Percentiles rank a stretch among this genome's conserved stretches.
phyloP scores from a whole-genome alignment of 2,113 vertebrate genomes.

The Varanus komodoensis region DNA sequence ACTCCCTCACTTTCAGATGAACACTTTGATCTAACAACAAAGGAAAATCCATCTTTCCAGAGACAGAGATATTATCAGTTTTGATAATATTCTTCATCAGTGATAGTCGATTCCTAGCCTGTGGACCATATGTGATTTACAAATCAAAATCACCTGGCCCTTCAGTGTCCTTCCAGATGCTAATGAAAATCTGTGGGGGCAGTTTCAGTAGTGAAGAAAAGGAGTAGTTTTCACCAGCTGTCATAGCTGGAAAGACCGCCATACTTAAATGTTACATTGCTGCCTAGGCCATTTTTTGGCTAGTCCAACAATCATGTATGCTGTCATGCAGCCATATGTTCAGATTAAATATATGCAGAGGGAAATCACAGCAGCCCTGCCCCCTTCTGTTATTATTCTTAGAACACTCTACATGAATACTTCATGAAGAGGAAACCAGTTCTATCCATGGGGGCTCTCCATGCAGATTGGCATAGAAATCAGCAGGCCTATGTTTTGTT shows the following conservation, averaged over 20 bases:
- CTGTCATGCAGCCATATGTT: neutral
- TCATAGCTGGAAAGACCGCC: neutral
- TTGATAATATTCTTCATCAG: neutral
- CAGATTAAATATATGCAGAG: no score
- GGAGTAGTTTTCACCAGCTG: neutral
- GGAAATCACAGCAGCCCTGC: no score
- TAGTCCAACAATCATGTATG: neutral
- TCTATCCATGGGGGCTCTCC: no score
- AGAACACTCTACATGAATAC: no score
- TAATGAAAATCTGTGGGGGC: neutral
- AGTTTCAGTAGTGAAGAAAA: conserved; percentile 2
- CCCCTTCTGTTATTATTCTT: no score
- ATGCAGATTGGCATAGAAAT: no score
- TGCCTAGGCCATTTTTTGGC: neutral
- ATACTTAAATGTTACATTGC: neutral
- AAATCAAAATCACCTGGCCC: neutral
- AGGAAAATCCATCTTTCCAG: neutral
- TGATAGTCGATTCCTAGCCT: neutral
- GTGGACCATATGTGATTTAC: neutral
- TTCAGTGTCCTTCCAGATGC: neutral
- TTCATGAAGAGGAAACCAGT: no score
- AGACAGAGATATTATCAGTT: neutral
- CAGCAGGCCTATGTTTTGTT: neutral
- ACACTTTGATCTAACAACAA: conserved; percentile 4
- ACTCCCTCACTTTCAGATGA: neutral